A percentile compares a stretch with the other conserved stretches of the same genome.
These are phyloP conservation scores for Halcyon chelicuti DNA, from an alignment of 2,797 vertebrate genomes.

Conservation along the genomic window DNA sequence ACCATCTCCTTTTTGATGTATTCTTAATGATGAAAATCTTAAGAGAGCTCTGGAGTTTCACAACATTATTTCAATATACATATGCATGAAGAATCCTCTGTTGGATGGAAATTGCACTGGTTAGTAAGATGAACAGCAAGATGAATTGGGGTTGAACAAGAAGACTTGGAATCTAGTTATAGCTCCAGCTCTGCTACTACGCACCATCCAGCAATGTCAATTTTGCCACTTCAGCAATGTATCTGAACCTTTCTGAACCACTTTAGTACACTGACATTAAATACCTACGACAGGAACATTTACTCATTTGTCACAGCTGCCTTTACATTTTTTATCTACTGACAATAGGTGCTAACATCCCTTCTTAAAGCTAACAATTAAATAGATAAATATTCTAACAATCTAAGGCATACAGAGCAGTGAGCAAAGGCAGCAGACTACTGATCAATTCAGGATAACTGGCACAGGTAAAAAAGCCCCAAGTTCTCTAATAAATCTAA, in stretches of 20 bases:
- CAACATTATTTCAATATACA: background rate
- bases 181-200: background rate
- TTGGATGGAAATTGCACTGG: background rate
- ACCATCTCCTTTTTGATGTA: slow-evolving; percentile 8
- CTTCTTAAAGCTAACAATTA: background rate
- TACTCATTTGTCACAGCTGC: background rate
- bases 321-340: background rate
- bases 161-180: background rate
- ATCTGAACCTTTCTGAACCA: background rate
- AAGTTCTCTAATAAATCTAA: background rate
- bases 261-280: background rate
- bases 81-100: background rate
- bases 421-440: background rate
- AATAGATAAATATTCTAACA: background rate
- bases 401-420: background rate
- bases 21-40: slow-evolving; percentile 10
- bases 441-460: background rate
- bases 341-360: background rate
- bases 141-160: background rate
- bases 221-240: background rate
- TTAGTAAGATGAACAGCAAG: background rate
- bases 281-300: background rate
- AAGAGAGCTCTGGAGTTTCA: background rate
- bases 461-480: background rate
- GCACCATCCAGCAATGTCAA: background rate